Percentiles rank a stretch among this genome's conserved stretches.
Evolutionary conservation across 2,797 vertebrate species (phyloP).

Genomic region (Aeoliscus strigatus): DNA sequence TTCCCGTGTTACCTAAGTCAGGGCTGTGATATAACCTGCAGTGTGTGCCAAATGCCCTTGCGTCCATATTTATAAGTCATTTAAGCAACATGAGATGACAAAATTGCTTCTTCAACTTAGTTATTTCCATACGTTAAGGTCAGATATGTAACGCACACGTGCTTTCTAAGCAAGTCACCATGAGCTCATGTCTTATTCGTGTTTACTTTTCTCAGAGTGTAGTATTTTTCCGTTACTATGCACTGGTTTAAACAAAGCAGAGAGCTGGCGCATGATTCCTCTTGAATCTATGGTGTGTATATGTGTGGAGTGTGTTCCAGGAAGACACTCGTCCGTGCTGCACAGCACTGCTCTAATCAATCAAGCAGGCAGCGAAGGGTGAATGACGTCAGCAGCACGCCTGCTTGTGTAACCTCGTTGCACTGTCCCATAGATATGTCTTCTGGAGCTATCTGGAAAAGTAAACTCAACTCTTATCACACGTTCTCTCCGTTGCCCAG

Average conservation of each 20-base stretch:
- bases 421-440: slow-evolving; percentile 54
- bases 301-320: slow-evolving; percentile 28
- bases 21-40: too few species aligned
- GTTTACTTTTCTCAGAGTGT: too few species aligned
- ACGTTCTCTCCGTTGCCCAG: slow-evolving; percentile 11
- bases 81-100: not conserved
- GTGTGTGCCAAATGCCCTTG: not conserved
- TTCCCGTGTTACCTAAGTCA: slow-evolving; percentile 7
- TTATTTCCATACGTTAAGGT: too few species aligned
- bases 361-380: slow-evolving; percentile 53
- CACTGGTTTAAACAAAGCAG: slow-evolving; percentile 1
- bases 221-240: slow-evolving; percentile 3
- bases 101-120: too few species aligned
- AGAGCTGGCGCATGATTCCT: slow-evolving; percentile 3
- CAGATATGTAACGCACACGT: too few species aligned
- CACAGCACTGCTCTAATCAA: slow-evolving; percentile 57
- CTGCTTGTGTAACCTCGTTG: slow-evolving; percentile 58
- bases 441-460: slow-evolving; percentile 54
- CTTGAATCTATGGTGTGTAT: slow-evolving; percentile 30
- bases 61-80: too few species aligned
- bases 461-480: slow-evolving; percentile 60
- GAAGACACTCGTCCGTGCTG: slow-evolving; percentile 19
- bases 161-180: too few species aligned
- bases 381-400: slow-evolving; percentile 58
- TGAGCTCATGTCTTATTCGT: too few species aligned